Conservation (phyloP, 2,113 vertebrate genomes). For the Eleginops maclovinus region DNA sequence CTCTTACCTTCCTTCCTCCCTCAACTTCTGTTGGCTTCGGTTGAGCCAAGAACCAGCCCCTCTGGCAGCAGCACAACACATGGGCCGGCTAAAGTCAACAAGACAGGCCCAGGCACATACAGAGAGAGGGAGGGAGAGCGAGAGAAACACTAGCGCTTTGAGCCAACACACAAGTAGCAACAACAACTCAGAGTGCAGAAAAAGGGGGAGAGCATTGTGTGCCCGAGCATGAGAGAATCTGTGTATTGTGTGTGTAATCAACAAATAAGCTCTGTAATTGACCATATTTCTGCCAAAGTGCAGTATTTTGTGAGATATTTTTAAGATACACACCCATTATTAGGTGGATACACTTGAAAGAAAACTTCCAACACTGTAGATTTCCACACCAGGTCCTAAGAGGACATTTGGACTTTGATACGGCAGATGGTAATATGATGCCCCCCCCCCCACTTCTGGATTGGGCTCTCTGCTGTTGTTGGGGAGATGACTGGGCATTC, state of each 20-base stretch:
- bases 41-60: constrained; percentile 63
- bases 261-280: background rate
- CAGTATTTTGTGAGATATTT: background rate
- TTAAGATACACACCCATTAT: constrained; percentile 9
- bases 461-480: constrained; percentile 66
- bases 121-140: constrained; percentile 13
- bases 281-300: constrained; percentile 7
- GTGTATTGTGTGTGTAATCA: constrained; percentile 14
- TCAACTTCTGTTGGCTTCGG: constrained; percentile 61
- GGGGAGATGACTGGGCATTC: constrained; percentile 61
- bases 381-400: constrained; percentile 21
- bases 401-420: constrained; percentile 42
- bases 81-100: constrained; percentile 70
- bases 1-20: constrained; percentile 53
- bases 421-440: constrained; percentile 31
- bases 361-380: background rate
- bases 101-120: constrained; percentile 63
- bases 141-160: constrained; percentile 24
- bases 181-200: constrained; percentile 47
- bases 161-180: constrained; percentile 59
- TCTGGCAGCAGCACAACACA: constrained; percentile 69
- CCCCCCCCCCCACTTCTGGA: background rate
- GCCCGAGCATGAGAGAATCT: background rate
- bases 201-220: background rate
- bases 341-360: background rate